Base-by-base conservation (phyloP, 2,888 invertebrate species). In the Drosophila prostipennis region DNA sequence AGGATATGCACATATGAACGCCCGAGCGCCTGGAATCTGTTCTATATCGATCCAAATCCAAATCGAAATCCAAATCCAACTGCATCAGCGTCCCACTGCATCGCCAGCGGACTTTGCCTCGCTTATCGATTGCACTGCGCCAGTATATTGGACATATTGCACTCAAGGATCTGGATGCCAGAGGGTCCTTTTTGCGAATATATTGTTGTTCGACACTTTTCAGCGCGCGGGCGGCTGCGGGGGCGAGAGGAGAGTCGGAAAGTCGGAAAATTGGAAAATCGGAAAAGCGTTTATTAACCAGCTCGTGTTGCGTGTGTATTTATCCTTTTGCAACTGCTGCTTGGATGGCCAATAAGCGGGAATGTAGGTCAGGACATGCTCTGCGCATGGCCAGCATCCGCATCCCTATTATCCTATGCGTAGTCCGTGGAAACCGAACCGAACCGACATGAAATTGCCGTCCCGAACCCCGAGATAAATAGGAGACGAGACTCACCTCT, bases 261-360 rank as follows among this genome's bases (percentile, higher is more conserved):
- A 40, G 32, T 39, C 37, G 34, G 63, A 48, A 52, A 68, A 34
- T 32, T 46, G 48, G 48, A 34, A 46, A 71, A 55, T 46, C 46
- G 45, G 48, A 42, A 48, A 72, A 63, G 60, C 42, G 37, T 42
- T 75, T 70, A 79, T 80, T 83, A 76, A 72, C 71, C 58, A 40
- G 16, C 51, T 39, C 40, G 45, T 36, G 57, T 54, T 51, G 56
- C 63, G 65, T 75, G 75, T 72, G 55, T 77, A 60, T 75, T 61
- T 72, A 60, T 64, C 52, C 76, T 57, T 72, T 59, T 51, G 77
- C 59, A 46, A 71, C 52, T 63, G 71, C 80, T 76, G 61, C 63
- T 80, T 48, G 79, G 88, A 81, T 81, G 82, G 85, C 88, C 82
- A 82, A 82, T 87, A 87, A 82, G 65, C 67, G 68, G 10, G 78